Base-by-base conservation (phyloP, 2,888 invertebrate genomes). In the Andrena chrysosceles region DNA sequence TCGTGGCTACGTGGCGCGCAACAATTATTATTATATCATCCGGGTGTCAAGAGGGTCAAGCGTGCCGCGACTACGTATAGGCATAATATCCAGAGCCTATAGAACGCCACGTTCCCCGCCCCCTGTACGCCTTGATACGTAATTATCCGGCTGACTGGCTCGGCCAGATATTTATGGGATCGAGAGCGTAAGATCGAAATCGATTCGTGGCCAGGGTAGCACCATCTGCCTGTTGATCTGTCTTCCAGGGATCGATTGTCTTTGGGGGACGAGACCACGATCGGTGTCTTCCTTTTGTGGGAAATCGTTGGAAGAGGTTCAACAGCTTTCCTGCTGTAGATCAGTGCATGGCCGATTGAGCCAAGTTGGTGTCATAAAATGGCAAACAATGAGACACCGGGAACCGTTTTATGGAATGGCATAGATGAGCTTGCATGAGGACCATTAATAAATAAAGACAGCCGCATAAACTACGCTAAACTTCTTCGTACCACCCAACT, bases 21-120 rank as follows among this genome's bases (percentile, higher is more conserved):
- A 91, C 90, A 91, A 91, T 91, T 91, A 91, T 88, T 89, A 89
- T 88, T 88, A 89, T 91, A 91, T 91, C 90, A 87, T 85, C 68
- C 66, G 66, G 68, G 79, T 90, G 91, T 91, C 91, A 87, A 72
- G 80, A 78, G 81, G 91, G 91, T 91, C 92, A 89, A 89, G 88
- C 90, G 91, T 91, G 90, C 89, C 86, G 70, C 71, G 90, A 90
- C 90, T 89, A 87, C 89, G 86, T 87, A 87, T 79, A 81, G 77
- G 76, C 84, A 77, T 84, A 87, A 89, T 87, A 89, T 85, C 77
- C 56, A 79, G 75, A 69, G 64, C 81, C 82, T 76, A 80, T 89
- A 76, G 83, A 87, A 81, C 77, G 82, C 85, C 83, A 85, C 73
- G 79, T 84, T 89, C 85, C 85, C 88, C 89, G 90, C 90, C 88